Percentiles rank a stretch among this genome's conserved stretches.
Evolutionary conservation across 2,113 vertebrate species (phyloP).

Genomic region (Mixornis gularis): DNA sequence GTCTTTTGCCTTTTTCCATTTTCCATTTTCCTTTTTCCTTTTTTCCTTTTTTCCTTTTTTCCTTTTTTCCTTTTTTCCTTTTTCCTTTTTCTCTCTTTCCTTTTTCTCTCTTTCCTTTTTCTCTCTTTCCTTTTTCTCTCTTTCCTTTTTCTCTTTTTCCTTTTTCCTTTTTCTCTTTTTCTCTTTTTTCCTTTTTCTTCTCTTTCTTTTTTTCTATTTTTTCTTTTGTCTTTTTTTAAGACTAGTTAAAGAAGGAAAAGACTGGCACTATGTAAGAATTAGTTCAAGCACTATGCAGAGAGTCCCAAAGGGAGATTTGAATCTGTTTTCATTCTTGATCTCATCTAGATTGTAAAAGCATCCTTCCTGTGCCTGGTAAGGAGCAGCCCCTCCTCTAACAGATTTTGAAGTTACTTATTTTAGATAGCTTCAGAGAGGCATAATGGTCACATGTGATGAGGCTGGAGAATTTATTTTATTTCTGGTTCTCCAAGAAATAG

Average conservation of each 20-base stretch:
- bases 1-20: too few species aligned
- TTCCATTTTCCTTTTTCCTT: too few species aligned
- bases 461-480: not conserved
- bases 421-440: not conserved
- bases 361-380: not conserved
- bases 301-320: not conserved
- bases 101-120: too few species aligned
- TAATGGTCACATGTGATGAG: not conserved
- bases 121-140: fast-evolving
- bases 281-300: not conserved
- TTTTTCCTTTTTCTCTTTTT: fast-evolving
- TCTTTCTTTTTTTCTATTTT: too few species aligned
- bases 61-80: too few species aligned
- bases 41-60: fast-evolving
- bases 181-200: fast-evolving
- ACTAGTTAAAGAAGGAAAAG: not conserved
- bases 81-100: fast-evolving
- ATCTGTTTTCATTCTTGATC: not conserved
- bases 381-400: not conserved
- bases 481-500: not conserved
- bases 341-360: not conserved
- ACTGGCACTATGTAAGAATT: not conserved
- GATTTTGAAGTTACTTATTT: not conserved
- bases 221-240: not conserved
- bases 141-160: fast-evolving